Percentiles rank a stretch among this genome's conserved stretches.
Evolutionary conservation across 2,888 invertebrate genomes (phyloP).

Genomic region (Eupithecia pulchellata): DNA sequence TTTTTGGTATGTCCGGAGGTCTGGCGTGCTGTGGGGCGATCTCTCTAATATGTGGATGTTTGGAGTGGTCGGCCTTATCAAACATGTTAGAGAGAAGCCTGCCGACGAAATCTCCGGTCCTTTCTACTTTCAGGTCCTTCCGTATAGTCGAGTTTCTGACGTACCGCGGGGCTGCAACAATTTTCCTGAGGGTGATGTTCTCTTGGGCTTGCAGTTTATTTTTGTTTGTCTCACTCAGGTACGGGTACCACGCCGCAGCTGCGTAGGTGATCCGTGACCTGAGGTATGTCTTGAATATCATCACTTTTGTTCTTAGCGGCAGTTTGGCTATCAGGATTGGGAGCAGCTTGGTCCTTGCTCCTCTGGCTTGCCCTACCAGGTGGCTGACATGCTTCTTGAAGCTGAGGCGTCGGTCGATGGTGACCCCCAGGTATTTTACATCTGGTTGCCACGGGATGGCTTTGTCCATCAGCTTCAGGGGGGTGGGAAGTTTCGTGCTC

Average conservation of each 20-base stretch:
- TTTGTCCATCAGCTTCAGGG: background rate
- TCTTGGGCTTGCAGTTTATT: slow-evolving; percentile 1
- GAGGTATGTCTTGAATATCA: slow-evolving; percentile 9
- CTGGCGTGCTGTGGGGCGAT: background rate
- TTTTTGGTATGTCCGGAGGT: background rate
- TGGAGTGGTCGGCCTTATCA: background rate
- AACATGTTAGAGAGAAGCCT: background rate
- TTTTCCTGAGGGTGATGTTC: slow-evolving; percentile 4
- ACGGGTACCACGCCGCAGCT: background rate
- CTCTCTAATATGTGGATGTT: background rate
- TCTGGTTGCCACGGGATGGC: slow-evolving; percentile 5
- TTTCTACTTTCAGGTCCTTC: background rate
- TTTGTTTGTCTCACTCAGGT: background rate
- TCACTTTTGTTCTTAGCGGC: background rate
- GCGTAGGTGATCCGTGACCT: slow-evolving; percentile 15
- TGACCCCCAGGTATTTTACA: slow-evolving; percentile 15
- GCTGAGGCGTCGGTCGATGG: too few species aligned
- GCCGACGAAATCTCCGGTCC: accelerated
- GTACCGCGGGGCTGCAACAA: background rate
- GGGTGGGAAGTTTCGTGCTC: background rate
- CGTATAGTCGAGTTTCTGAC: background rate
- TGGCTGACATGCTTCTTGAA: too few species aligned
- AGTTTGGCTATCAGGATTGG: slow-evolving; percentile 12
- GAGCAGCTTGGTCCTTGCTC: too few species aligned
- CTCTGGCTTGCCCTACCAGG: too few species aligned